Base-by-base conservation (phyloP, 2,888 invertebrate genomes). In the Ophioninae sp. region DNA sequence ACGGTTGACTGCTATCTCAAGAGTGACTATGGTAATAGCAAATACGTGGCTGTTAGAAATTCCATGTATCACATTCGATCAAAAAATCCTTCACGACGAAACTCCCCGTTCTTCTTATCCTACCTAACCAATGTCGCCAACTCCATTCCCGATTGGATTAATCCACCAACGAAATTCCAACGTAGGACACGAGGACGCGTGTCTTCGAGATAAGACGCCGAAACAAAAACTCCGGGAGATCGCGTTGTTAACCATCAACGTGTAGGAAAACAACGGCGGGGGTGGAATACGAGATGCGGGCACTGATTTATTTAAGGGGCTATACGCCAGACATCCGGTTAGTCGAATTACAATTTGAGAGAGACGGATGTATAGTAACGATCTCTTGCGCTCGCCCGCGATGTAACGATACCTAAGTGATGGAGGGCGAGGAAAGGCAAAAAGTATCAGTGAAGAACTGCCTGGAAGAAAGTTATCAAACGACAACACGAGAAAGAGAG, bases 301-400 rank as follows among this genome's bases (percentile, higher is more conserved):
- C 90, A 90, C 88, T 92, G 92, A 92, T 92, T 92, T 91, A 91
- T 91, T 91, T 91, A 90, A 91, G 90, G 89, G 91, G 89, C 79
- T 89, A 87, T 89, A 87, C 84, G 87, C 91, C 90, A 91, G 91
- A 92, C 92, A 92, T 92, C 92, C 92, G 92, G 92, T 91, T 90
- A 88, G 91, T 90, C 90, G 89, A 91, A 91, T 90, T 89, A 89
- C 87, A 88, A 86, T 88, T 89, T 89, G 87, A 90, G 88, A 90
- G 90, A 82, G 87, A 44, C 3, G 1, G 41, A 7, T 8, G 13
- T 0, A 44, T 3, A 44, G 10, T 85, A 79, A 86, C 84, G 73
- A 82, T 86, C 69, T 82, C 67, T 81, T 74, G 76, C 64, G 64
- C 61, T 59, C 68, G 59, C 70, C 13, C 30, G 76, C 76, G 81